Evolutionary conservation across 2,888 invertebrate genomes (phyloP).

Genomic region (Trypoxylon attenuatum): DNA sequence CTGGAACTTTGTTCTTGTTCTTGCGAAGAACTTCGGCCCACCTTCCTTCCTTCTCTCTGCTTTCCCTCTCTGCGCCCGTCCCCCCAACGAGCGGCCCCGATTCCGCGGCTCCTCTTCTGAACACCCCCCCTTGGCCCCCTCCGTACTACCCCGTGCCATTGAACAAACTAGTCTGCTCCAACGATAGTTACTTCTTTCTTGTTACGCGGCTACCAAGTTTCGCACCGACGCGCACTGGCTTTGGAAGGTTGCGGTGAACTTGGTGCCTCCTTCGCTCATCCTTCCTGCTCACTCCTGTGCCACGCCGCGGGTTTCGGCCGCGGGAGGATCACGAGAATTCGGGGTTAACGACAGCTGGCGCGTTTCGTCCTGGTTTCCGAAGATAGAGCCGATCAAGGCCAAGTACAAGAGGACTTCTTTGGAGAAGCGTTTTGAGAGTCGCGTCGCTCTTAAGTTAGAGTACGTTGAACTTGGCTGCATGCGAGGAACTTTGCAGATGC

Average conservation of each 20-base stretch:
- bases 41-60: conserved; percentile 46
- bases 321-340: conserved; percentile 50
- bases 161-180: conserved; percentile 71
- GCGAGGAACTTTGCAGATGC: no score
- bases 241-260: conserved; percentile 70
- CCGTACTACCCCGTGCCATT: conserved; percentile 64
- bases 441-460: conserved; percentile 12
- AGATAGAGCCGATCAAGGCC: conserved; percentile 47
- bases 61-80: conserved; percentile 26
- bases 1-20: conserved; percentile 74
- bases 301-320: conserved; percentile 35
- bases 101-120: background rate
- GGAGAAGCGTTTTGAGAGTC: conserved; percentile 21
- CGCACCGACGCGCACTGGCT: conserved; percentile 62
- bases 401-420: conserved; percentile 43
- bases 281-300: conserved; percentile 47
- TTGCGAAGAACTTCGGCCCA: conserved; percentile 72
- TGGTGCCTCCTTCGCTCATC: conserved; percentile 48
- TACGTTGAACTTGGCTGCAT: conserved; percentile 18
- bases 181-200: conserved; percentile 74
- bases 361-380: conserved; percentile 46
- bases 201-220: conserved; percentile 70
- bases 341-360: conserved; percentile 54
- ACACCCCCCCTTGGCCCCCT: conserved; percentile 18
- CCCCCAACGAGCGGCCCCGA: background rate